Percentiles rank a stretch among this genome's conserved stretches.
These are phyloP conservation scores for Cotesia chilonis DNA, from an alignment of 1,140 invertebrate genomes.

Conservation along the genomic window DNA sequence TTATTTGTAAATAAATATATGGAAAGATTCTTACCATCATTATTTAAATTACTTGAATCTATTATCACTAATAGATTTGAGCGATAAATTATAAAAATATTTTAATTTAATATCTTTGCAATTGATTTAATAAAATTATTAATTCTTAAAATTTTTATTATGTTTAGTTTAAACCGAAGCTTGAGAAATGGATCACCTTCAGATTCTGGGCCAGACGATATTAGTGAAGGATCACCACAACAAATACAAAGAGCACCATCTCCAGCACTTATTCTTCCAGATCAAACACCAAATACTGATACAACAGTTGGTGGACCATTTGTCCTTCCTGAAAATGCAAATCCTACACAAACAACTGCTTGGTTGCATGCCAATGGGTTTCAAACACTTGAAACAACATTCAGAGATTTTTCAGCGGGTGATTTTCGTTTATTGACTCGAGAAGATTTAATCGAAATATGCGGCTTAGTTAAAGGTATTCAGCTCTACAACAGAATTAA, in stretches of 20 bases:
- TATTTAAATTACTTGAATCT: too few species aligned
- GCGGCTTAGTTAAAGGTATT: constrained; percentile 90
- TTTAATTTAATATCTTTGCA: too few species aligned
- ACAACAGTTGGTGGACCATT: background rate
- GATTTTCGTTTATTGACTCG: constrained; percentile 87
- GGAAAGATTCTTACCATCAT: too few species aligned
- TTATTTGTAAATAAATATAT: too few species aligned
- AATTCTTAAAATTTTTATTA: background rate
- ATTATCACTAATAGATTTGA: too few species aligned
- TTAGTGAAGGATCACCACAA: constrained; percentile 42
- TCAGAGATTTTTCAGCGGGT: constrained; percentile 85
- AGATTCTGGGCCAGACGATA: constrained; percentile 47
- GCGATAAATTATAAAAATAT: too few species aligned
- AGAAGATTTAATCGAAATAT: constrained; percentile 93
- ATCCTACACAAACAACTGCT: constrained; percentile 74
- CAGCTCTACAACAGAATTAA: constrained; percentile 90
- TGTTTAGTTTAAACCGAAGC: constrained; percentile 49
- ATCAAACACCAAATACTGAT: constrained; percentile 39
- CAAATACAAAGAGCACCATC: constrained; percentile 43
- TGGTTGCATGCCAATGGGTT: constrained; percentile 88
- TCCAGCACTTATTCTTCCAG: constrained; percentile 49
- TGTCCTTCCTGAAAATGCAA: constrained; percentile 70
- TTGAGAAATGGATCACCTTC: constrained; percentile 50
- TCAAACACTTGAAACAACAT: constrained; percentile 76
- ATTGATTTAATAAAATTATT: background rate